Conservation (phyloP, 2,888 invertebrate species). For the Halictus ligatus region DNA sequence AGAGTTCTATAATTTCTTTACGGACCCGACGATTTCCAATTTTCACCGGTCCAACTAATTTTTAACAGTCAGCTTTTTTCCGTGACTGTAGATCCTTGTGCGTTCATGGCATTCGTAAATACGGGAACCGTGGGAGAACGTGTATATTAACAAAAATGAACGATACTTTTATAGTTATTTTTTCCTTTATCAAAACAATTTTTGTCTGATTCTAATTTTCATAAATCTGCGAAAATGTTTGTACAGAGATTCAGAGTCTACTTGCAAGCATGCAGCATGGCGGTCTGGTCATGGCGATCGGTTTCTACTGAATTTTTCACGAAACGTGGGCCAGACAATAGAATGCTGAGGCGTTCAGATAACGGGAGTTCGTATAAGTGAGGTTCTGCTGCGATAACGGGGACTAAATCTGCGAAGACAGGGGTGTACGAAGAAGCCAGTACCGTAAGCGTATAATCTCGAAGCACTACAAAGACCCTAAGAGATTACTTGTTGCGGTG, state of each 20-base stretch:
- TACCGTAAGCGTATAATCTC: constrained; percentile 51
- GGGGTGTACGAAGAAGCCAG: constrained; percentile 38
- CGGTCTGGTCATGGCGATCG: too few relatives aligned
- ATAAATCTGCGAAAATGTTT: not conserved
- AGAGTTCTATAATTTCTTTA: not conserved
- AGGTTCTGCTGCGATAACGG: constrained; percentile 1
- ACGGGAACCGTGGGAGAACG: too few relatives aligned
- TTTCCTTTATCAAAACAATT: not conserved
- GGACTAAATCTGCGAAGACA: constrained; percentile 28
- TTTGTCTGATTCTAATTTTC: not conserved
- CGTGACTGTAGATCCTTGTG: not conserved
- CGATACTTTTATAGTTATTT: not conserved
- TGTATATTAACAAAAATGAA: not conserved
- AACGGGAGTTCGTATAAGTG: constrained; percentile 9
- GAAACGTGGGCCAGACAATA: not conserved
- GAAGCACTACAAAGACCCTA: constrained; percentile 60
- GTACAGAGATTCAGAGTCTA: not conserved
- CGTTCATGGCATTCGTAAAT: not conserved
- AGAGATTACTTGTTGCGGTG: constrained; percentile 60
- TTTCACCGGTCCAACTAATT: not conserved
- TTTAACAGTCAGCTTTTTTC: not conserved
- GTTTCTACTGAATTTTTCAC: not conserved
- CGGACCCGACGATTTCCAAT: not conserved
- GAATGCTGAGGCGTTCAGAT: not conserved
- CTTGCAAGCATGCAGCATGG: too few relatives aligned